A percentile compares a stretch with the other conserved stretches of the same genome.
phyloP scores from a whole-genome alignment of 2,888 invertebrate genomes.

The Erynnis tages region DNA sequence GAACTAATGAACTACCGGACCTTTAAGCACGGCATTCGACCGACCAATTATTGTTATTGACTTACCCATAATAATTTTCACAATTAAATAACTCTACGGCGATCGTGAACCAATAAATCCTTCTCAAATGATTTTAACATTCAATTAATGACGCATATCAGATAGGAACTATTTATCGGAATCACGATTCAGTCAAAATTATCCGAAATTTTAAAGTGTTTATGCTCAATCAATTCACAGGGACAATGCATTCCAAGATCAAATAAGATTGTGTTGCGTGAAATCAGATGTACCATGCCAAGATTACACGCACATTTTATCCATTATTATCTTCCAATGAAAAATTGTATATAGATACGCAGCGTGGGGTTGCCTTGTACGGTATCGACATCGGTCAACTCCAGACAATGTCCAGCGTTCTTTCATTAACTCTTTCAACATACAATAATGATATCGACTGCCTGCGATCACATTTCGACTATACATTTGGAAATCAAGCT shows the following conservation, averaged over 20 bases:
- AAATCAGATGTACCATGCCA: background rate
- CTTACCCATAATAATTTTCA: constrained; percentile 12
- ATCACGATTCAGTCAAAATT: constrained; percentile 22
- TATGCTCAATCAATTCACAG: constrained; percentile 2
- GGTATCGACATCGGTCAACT: constrained; percentile 1
- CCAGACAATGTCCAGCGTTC: constrained; percentile 40
- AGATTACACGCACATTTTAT: constrained; percentile 8
- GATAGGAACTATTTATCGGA: constrained; percentile 14
- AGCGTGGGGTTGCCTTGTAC: constrained; percentile 7
- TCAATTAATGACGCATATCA: constrained; percentile 20
- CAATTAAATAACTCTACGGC: constrained; percentile 17
- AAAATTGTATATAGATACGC: constrained; percentile 3
- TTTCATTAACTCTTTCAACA: constrained; percentile 44
- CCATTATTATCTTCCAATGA: constrained; percentile 1
- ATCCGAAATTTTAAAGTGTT: constrained; percentile 5
- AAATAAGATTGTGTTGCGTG: constrained; percentile 2
- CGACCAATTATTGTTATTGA: constrained; percentile 12
- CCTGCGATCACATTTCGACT: constrained; percentile 59
- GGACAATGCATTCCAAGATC: constrained; percentile 4
- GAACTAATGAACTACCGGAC: constrained; percentile 36
- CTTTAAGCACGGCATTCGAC: background rate
- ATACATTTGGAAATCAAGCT: constrained; percentile 61
- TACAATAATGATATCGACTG: constrained; percentile 54
- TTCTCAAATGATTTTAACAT: constrained; percentile 24
- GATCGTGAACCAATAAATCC: constrained; percentile 25